These are phyloP conservation scores for Procavia capensis DNA, from an alignment of 2,113 vertebrate genomes.

Conservation along the genomic window DNA sequence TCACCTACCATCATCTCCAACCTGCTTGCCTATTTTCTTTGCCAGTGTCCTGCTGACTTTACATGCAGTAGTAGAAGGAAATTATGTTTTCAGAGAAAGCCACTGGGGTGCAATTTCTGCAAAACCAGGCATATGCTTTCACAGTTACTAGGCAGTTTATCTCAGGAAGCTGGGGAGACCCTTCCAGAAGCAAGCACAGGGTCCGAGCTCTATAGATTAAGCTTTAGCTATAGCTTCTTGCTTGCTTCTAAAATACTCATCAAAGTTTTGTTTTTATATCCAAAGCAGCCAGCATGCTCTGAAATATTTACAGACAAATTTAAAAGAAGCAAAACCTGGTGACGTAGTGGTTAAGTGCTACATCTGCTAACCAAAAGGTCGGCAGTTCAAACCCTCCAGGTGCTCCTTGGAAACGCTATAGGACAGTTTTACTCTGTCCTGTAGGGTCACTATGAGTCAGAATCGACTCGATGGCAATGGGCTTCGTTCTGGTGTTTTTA, in stretches of 20 bases:
- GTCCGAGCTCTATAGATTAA: neutral
- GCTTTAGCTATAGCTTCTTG: neutral
- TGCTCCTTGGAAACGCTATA: too few relatives aligned
- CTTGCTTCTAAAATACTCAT: neutral
- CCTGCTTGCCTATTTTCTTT: neutral
- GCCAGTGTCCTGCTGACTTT: neutral
- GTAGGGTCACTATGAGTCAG: too few relatives aligned
- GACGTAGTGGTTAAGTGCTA: too few relatives aligned
- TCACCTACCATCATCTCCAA: neutral
- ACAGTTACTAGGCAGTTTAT: neutral
- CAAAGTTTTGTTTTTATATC: neutral
- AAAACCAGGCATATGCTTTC: neutral
- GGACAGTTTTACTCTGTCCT: too few relatives aligned
- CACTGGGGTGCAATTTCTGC: neutral
- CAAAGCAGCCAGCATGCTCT: neutral
- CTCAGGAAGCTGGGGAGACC: neutral
- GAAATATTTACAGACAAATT: neutral
- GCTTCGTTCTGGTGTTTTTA: too few relatives aligned
- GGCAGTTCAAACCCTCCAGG: too few relatives aligned
- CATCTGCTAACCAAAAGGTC: too few relatives aligned
- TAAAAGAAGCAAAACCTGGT: too few relatives aligned
- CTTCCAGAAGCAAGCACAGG: neutral
- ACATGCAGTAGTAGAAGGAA: neutral
- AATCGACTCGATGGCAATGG: too few relatives aligned
- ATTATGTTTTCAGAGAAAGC: conserved; percentile 10